Percentiles rank a stretch among this genome's conserved stretches.
Conservation (phyloP, 2,113 vertebrate species). For the Emydura subglobosa region DNA sequence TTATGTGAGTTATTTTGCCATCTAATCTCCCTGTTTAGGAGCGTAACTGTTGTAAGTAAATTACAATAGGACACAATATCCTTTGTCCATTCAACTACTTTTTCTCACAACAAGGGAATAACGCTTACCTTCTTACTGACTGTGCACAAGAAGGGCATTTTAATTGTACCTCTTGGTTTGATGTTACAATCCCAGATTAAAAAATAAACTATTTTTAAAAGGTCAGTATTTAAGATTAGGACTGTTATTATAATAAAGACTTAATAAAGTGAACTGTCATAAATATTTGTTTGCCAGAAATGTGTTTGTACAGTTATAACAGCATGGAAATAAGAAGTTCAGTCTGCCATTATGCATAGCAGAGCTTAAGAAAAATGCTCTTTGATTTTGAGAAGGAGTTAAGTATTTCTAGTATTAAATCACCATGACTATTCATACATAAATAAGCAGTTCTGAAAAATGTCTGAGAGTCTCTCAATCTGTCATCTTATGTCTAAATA, state of each 20-base stretch:
- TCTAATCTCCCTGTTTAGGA: background rate
- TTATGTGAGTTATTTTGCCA: background rate
- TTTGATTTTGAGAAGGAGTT: conserved; percentile 1
- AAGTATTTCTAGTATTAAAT: background rate
- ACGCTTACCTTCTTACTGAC: background rate
- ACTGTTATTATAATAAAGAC: background rate
- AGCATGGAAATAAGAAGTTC: background rate
- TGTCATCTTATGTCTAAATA: background rate
- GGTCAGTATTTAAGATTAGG: background rate
- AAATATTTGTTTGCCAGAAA: conserved; percentile 2
- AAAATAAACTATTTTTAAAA: background rate
- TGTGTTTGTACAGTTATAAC: background rate
- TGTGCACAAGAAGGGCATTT: background rate
- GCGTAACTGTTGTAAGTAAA: background rate
- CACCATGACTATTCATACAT: background rate
- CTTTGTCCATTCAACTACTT: background rate
- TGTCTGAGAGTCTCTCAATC: background rate
- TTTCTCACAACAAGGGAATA: background rate
- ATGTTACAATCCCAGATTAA: background rate
- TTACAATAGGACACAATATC: rapidly evolving
- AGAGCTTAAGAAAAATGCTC: background rate
- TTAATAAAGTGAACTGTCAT: conserved; percentile 7
- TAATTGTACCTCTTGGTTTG: background rate
- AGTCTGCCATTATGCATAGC: rapidly evolving
- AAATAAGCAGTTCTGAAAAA: conserved; percentile 19